These are phyloP conservation scores for Malachius bipustulatus DNA, from an alignment of 2,888 invertebrate genomes.

Conservation along the genomic window DNA sequence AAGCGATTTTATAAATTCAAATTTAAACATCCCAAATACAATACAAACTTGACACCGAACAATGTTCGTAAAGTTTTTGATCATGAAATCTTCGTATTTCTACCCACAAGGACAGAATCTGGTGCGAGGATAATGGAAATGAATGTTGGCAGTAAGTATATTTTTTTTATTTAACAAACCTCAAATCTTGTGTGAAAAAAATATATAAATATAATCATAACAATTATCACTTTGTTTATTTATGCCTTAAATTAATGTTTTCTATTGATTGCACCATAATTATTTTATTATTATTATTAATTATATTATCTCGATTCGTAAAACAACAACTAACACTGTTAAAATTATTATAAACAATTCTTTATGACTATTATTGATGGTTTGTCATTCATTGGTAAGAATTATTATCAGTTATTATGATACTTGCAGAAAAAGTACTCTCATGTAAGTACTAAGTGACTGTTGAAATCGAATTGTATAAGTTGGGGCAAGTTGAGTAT, in stretches of 20 bases:
- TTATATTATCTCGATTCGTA: no score
- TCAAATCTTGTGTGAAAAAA: background rate
- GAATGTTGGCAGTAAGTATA: conserved; percentile 54
- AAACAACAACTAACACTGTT: no score
- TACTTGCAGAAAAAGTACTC: no score
- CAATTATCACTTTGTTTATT: background rate
- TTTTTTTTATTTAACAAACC: background rate
- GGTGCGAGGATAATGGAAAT: conserved; percentile 58
- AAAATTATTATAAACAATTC: no score
- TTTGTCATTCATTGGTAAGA: no score
- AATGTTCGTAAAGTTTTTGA: conserved; percentile 50
- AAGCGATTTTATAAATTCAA: conserved; percentile 62
- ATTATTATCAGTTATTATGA: no score
- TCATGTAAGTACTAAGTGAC: no score
- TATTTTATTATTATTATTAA: no score
- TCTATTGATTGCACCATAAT: no score
- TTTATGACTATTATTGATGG: no score
- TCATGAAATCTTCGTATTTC: conserved; percentile 52
- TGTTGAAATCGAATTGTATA: no score
- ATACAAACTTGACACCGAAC: conserved; percentile 49
- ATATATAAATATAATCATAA: background rate
- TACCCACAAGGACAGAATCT: conserved; percentile 55
- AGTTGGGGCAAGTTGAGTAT: no score
- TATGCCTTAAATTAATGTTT: conserved; percentile 1
- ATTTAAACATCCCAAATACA: conserved; percentile 48